Evolutionary conservation across 1,140 invertebrate genomes (phyloP).

Genomic region (Drosophila lacertosa): DNA sequence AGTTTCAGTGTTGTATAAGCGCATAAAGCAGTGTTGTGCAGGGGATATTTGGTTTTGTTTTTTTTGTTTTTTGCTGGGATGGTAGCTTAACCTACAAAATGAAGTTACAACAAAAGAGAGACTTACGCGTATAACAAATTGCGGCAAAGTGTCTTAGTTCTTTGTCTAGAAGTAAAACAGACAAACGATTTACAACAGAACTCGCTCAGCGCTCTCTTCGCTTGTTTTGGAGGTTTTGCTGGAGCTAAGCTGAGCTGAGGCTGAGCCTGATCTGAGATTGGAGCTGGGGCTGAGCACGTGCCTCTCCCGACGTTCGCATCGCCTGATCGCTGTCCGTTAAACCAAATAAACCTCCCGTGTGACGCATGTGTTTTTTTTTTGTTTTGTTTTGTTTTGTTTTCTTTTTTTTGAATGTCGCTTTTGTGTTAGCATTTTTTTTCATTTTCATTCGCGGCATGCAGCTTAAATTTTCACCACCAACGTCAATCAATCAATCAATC

Average conservation of each 20-base stretch:
- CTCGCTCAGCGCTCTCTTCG: conserved; percentile 31
- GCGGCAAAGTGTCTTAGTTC: conserved; percentile 76
- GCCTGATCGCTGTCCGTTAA: conserved; percentile 61
- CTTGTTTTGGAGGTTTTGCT: conserved; percentile 23
- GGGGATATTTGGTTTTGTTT: conserved; percentile 1
- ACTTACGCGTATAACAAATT: conserved; percentile 80
- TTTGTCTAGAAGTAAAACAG: conserved; percentile 66
- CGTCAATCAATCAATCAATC: conserved; percentile 60
- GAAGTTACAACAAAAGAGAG: conserved; percentile 69
- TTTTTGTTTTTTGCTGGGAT: conserved; percentile 11
- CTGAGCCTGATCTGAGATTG: conserved; percentile 29
- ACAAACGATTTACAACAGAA: conserved; percentile 69
- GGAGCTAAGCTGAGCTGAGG: conserved; percentile 47
- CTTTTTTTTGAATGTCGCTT: conserved; percentile 24
- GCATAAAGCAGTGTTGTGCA: conserved; percentile 59
- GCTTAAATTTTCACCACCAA: conserved; percentile 63
- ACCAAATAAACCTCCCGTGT: conserved; percentile 70
- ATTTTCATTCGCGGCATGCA: conserved; percentile 54
- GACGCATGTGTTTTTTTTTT: conserved; percentile 35
- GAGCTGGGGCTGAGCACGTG: conserved; percentile 49
- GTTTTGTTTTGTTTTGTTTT: too few relatives aligned
- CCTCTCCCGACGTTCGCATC: conserved; percentile 43
- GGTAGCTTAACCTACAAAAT: conserved; percentile 64
- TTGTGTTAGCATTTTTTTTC: conserved; percentile 54
- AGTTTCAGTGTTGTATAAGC: conserved; percentile 45